These are phyloP conservation scores for Drosophila carrolli DNA, from an alignment of 1,140 invertebrate genomes.

Conservation along the genomic window DNA sequence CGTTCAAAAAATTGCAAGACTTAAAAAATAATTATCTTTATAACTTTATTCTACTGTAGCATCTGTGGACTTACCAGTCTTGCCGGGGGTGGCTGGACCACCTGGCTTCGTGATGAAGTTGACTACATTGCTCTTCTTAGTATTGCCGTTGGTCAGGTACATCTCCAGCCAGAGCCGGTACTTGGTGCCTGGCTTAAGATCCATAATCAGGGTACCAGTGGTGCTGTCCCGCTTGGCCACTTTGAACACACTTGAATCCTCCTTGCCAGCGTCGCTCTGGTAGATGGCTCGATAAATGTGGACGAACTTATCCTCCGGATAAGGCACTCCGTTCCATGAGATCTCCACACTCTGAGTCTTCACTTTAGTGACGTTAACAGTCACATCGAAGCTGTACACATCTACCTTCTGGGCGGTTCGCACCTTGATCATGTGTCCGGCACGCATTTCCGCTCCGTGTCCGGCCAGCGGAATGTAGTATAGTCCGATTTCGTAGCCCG, in stretches of 20 bases:
- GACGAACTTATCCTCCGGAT: constrained; percentile 95
- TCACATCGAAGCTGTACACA: constrained; percentile 92
- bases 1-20: constrained; percentile 67
- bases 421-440: constrained; percentile 88
- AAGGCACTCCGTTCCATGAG: constrained; percentile 92
- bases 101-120: constrained; percentile 93
- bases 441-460: constrained; percentile 90
- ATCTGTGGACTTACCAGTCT: constrained; percentile 60
- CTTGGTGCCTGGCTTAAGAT: constrained; percentile 92
- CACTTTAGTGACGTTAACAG: constrained; percentile 89
- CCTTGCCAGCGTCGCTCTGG: constrained; percentile 90
- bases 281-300: constrained; percentile 95
- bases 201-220: constrained; percentile 88
- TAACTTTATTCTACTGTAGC: neutral
- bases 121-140: constrained; percentile 94
- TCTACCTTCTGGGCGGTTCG: constrained; percentile 87
- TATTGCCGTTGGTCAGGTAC: constrained; percentile 94
- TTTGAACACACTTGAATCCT: constrained; percentile 93
- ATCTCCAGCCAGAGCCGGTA: constrained; percentile 94
- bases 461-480: constrained; percentile 91
- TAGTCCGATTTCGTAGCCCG: constrained; percentile 91
- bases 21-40: constrained; percentile 44
- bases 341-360: constrained; percentile 91
- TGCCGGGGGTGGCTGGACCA: constrained; percentile 85
- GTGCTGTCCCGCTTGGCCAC: constrained; percentile 92